phyloP scores from a whole-genome alignment of 2,113 vertebrate species.

The Blennius ocellaris region DNA sequence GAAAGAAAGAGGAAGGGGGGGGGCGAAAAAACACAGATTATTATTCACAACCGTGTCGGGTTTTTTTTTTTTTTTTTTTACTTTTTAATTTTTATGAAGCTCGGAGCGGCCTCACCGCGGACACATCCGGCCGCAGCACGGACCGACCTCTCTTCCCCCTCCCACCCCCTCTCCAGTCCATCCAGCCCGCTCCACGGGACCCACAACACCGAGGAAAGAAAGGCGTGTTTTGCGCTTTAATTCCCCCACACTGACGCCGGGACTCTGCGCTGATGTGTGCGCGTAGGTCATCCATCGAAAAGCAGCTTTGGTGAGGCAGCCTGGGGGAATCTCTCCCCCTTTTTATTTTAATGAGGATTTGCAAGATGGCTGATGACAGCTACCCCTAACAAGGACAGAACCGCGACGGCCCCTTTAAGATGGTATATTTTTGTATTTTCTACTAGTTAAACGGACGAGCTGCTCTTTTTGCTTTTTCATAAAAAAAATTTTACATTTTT shows the following conservation, averaged over 20 bases:
- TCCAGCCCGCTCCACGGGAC: slow-evolving; percentile 44
- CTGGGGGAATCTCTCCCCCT: background rate
- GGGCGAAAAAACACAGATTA: slow-evolving; percentile 70
- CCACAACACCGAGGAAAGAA: slow-evolving; percentile 13
- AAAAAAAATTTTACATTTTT: no score
- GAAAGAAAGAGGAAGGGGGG: slow-evolving; percentile 58
- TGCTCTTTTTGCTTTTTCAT: slow-evolving; percentile 9
- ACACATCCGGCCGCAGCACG: slow-evolving; percentile 28
- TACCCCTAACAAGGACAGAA: slow-evolving; percentile 80
- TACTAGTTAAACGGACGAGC: slow-evolving; percentile 41
- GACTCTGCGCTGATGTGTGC: slow-evolving; percentile 28
- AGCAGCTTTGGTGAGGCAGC: slow-evolving; percentile 55
- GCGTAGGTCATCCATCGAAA: slow-evolving; percentile 57
- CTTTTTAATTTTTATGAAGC: slow-evolving; percentile 66
- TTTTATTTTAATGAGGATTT: slow-evolving; percentile 75
- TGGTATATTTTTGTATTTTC: slow-evolving; percentile 71
- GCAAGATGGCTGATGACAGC: slow-evolving; percentile 88
- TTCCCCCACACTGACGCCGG: background rate
- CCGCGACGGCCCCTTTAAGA: slow-evolving; percentile 84
- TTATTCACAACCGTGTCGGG: slow-evolving; percentile 72
- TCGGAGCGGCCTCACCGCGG: slow-evolving; percentile 49
- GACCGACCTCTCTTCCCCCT: background rate
- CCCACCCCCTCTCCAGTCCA: background rate
- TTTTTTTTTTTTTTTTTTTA: no score
- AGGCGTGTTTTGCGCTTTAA: no score